These are phyloP conservation scores for Taenioides sp. DNA, from an alignment of 2,797 vertebrate genomes.

Conservation along the genomic window DNA sequence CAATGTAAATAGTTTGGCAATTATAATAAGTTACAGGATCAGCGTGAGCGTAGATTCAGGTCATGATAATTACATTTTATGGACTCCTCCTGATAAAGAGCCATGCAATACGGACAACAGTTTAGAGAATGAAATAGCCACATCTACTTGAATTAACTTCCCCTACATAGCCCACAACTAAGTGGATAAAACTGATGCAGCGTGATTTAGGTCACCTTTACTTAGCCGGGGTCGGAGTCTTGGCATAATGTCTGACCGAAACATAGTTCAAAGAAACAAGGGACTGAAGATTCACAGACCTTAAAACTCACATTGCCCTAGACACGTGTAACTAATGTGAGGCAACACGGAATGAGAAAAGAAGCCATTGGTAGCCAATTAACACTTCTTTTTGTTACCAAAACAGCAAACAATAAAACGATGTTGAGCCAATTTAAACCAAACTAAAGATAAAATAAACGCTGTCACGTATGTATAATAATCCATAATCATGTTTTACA, in stretches of 20 bases:
- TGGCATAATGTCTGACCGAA: background rate
- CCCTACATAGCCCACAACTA: background rate
- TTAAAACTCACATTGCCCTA: conserved; percentile 1
- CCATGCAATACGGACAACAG: background rate
- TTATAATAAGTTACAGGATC: background rate
- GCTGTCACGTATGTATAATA: conserved; percentile 3
- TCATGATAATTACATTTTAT: background rate
- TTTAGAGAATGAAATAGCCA: background rate
- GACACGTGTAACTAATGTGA: conserved; percentile 44
- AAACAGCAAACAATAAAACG: background rate
- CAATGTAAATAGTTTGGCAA: too few species aligned
- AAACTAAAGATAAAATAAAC: fast-evolving
- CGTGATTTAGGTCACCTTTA: background rate
- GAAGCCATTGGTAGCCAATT: conserved; percentile 3
- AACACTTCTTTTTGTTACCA: background rate
- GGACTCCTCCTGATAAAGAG: too few species aligned
- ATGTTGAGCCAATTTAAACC: background rate
- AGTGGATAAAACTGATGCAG: background rate
- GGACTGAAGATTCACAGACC: background rate
- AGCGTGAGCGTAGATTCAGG: background rate
- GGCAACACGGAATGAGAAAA: conserved; percentile 9
- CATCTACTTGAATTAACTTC: background rate
- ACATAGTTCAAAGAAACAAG: background rate
- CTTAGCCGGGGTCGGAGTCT: background rate
- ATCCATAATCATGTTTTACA: background rate